A percentile compares a stretch with the other conserved stretches of the same genome.
Evolutionary conservation across 2,888 invertebrate species (phyloP).

Genomic region (Sisyra terminalis): DNA sequence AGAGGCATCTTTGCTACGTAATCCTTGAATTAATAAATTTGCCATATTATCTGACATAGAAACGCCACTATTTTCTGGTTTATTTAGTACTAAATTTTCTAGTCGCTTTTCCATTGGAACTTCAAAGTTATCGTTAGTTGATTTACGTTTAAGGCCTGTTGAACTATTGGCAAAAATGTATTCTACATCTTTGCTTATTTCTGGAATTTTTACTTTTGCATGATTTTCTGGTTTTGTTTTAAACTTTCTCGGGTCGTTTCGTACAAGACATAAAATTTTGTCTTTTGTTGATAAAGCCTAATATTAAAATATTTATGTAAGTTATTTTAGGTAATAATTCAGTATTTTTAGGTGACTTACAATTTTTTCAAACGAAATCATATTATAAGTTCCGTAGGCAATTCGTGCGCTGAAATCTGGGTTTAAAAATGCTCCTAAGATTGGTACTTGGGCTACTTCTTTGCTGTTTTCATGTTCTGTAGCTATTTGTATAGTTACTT

Average conservation of each 20-base stretch:
- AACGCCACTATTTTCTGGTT: slow-evolving; percentile 30
- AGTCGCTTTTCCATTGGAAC: slow-evolving; percentile 71
- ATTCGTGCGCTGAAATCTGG: slow-evolving; percentile 30
- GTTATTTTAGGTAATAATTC: slow-evolving; percentile 1
- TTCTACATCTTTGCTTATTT: slow-evolving; percentile 29
- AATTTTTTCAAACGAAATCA: slow-evolving; percentile 40
- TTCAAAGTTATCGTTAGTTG: slow-evolving; percentile 28
- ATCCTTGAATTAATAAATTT: slow-evolving; percentile 64
- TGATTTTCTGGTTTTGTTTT: slow-evolving; percentile 22
- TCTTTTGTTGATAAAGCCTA: slow-evolving; percentile 19
- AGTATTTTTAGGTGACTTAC: slow-evolving; percentile 20
- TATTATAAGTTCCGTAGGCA: slow-evolving; percentile 38
- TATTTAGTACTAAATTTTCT: slow-evolving; percentile 58
- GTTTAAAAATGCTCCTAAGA: slow-evolving; percentile 28
- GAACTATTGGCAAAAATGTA: slow-evolving; percentile 29
- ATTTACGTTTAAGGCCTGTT: slow-evolving; percentile 22
- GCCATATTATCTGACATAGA: slow-evolving; percentile 55
- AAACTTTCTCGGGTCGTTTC: slow-evolving; percentile 24
- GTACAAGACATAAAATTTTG: slow-evolving; percentile 30
- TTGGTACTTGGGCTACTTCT: slow-evolving; percentile 33
- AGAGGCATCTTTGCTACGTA: slow-evolving; percentile 67
- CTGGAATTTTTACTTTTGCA: slow-evolving; percentile 26
- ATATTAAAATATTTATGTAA: slow-evolving; percentile 7
- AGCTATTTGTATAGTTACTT: slow-evolving; percentile 40
- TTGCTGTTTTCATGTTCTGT: slow-evolving; percentile 31